phyloP scores from a whole-genome alignment of 2,113 vertebrate species.

The Syngnathus scovelli region DNA sequence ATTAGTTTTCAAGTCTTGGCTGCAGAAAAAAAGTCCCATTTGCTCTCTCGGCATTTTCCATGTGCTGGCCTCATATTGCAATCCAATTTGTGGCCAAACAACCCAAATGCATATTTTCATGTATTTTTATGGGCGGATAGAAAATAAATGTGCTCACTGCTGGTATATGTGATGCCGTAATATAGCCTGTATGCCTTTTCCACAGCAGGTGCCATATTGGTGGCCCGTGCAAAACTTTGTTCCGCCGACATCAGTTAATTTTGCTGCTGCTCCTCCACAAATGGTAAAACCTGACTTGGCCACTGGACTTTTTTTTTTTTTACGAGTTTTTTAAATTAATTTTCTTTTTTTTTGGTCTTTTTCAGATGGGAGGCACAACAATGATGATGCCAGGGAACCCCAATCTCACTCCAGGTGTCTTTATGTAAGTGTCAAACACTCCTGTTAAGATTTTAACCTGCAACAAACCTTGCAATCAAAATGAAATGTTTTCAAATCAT shows the following conservation, averaged over 20 bases:
- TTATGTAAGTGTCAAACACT: neutral
- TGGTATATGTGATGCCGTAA: neutral
- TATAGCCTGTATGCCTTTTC: neutral
- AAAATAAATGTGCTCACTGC: neutral
- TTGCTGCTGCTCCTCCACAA: conserved; percentile 6
- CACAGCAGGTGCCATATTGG: conserved; percentile 8
- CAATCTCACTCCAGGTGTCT: neutral
- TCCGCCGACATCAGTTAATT: neutral
- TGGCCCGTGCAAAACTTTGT: conserved; percentile 8
- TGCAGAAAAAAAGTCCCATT: no score
- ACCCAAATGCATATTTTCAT: no score
- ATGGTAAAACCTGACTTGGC: neutral
- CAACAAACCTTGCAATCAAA: neutral
- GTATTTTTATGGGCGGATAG: no score
- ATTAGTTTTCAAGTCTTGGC: no score
- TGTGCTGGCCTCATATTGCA: no score
- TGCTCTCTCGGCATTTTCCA: no score
- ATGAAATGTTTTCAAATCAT: no score
- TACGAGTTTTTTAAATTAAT: neutral
- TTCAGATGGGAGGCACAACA: conserved; percentile 8
- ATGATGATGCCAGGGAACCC: conserved; percentile 8
- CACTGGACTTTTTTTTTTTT: neutral
- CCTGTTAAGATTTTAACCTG: neutral
- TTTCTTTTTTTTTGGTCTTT: neutral
- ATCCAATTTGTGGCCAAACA: neutral